Evolutionary conservation across 30 jellyfish, hydroid and myxozoan genomes (phyloP).

Genomic region (Hydractinia symbiolongicarpus): DNA sequence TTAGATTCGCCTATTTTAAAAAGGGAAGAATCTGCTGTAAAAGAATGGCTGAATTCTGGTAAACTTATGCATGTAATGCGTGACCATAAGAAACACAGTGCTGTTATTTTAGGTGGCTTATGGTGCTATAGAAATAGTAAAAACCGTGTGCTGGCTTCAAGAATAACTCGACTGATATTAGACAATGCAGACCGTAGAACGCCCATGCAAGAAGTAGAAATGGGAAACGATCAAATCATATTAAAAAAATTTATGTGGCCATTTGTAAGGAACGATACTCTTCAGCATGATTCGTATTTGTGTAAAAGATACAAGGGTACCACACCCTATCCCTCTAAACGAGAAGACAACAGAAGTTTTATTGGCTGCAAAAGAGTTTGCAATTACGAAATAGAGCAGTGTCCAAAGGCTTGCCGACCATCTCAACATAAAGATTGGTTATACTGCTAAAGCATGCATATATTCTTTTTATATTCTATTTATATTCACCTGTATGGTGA

Average conservation of each 20-base stretch:
- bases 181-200: constrained; percentile 2
- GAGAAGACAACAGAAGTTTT: not conserved
- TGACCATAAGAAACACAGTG: not conserved
- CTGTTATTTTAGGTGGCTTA: constrained; percentile 6
- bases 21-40: constrained; percentile 12
- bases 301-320: not conserved
- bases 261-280: not conserved
- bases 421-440: not conserved
- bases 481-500: no score
- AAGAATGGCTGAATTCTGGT: not conserved
- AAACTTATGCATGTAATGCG: constrained; percentile 5
- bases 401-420: constrained; percentile 21
- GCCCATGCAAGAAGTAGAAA: not conserved
- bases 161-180: not conserved
- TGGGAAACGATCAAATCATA: not conserved
- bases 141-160: not conserved
- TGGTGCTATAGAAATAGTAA: constrained; percentile 7
- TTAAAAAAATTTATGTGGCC: not conserved
- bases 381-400: not conserved
- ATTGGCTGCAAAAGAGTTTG: not conserved
- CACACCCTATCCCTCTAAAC: constrained; percentile 10
- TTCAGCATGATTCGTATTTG: constrained; percentile 11
- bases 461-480: no score
- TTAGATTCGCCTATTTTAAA: constrained; percentile 5
- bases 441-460: not conserved